A percentile compares a stretch with the other conserved stretches of the same genome.
phyloP scores from a whole-genome alignment of 2,797 vertebrate genomes.

The Paguma larvata region DNA sequence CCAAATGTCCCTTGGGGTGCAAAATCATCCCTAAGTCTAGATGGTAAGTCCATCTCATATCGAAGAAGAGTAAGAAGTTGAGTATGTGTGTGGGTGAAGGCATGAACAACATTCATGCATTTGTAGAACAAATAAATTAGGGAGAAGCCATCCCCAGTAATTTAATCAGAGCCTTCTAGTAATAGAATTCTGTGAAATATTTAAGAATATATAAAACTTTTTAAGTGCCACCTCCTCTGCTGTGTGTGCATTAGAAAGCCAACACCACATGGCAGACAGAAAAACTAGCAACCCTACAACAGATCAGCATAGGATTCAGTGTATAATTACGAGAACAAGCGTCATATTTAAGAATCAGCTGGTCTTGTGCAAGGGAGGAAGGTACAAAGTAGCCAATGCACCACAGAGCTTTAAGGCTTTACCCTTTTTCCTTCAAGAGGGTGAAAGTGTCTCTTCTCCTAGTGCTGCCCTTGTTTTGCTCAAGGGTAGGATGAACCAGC shows the following conservation, averaged over 20 bases:
- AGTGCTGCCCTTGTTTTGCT: background rate
- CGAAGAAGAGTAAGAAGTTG: background rate
- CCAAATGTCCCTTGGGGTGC: background rate
- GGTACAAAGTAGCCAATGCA: background rate
- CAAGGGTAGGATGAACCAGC: background rate
- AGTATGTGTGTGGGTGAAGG: background rate
- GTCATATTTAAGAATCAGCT: background rate
- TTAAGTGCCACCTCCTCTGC: background rate
- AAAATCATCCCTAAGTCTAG: background rate
- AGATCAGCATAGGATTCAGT: background rate
- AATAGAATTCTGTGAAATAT: background rate
- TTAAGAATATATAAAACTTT: background rate
- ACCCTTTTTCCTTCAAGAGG: background rate
- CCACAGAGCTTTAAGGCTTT: background rate
- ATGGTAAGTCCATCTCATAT: background rate
- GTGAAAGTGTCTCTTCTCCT: background rate
- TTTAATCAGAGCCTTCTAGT: background rate
- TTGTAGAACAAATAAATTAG: background rate
- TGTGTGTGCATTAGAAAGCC: background rate
- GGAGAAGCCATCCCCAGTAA: background rate
- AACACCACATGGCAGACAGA: background rate
- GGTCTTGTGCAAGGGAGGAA: background rate
- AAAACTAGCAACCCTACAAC: background rate
- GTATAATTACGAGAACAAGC: background rate
- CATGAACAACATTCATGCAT: background rate